Percentiles rank a stretch among this genome's conserved stretches.
Conservation (phyloP, 35 echinoderm and acorn worm genomes). For the Lytechinus pictus region DNA sequence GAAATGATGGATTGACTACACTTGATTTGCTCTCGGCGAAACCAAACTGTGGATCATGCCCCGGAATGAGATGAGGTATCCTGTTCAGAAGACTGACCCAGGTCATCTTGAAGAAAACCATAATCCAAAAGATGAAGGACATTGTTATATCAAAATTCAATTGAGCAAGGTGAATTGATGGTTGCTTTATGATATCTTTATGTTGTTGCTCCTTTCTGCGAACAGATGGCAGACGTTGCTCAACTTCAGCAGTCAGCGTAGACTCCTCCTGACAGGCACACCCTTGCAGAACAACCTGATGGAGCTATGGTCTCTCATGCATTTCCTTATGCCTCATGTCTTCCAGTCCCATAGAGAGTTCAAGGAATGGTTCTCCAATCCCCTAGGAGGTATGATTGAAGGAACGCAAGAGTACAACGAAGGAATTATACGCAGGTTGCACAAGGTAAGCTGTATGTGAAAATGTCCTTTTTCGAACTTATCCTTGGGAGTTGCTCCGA, state of each 20-base stretch:
- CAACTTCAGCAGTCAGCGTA: slow-evolving; percentile 97
- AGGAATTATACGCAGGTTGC: slow-evolving; percentile 81
- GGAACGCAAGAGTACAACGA: slow-evolving; percentile 98
- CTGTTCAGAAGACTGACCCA: too few species aligned
- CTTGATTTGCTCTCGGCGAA: too few species aligned
- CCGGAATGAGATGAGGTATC: too few species aligned
- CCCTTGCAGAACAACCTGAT: slow-evolving; percentile 98
- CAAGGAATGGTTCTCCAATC: slow-evolving; percentile 98
- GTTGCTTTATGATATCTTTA: neutral
- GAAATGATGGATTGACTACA: too few species aligned
- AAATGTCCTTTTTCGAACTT: neutral
- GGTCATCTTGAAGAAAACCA: too few species aligned
- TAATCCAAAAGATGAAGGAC: too few species aligned
- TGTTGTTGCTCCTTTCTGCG: neutral
- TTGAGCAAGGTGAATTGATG: neutral
- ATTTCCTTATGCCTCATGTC: slow-evolving; percentile 99
- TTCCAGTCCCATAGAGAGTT: slow-evolving; percentile 98
- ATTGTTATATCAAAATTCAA: neutral
- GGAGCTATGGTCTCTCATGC: slow-evolving; percentile 99
- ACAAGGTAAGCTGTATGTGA: slow-evolving; percentile 72
- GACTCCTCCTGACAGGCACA: slow-evolving; percentile 93
- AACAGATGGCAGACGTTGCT: slow-evolving; percentile 94
- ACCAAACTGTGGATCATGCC: too few species aligned
- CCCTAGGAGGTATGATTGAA: slow-evolving; percentile 97
- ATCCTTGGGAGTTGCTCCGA: neutral